Conservation (phyloP, 2,113 vertebrate species). For the Hippocampus barbouri region DNA sequence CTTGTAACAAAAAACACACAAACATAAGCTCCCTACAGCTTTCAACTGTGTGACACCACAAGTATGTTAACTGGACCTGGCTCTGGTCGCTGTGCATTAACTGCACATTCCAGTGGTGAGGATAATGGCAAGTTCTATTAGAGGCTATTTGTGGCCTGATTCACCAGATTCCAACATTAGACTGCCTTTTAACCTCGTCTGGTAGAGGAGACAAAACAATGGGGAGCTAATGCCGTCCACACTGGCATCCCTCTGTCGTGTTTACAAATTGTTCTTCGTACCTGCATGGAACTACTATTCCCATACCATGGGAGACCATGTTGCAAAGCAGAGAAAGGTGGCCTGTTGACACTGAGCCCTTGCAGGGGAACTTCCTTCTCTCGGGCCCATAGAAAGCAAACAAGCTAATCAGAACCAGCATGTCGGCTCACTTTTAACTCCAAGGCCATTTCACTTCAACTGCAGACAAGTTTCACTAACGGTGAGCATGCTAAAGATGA, state of each 20-base stretch:
- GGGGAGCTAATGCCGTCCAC: constrained; percentile 17
- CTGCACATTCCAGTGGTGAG: constrained; percentile 63
- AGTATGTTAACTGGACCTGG: constrained; percentile 66
- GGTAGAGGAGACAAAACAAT: constrained; percentile 17
- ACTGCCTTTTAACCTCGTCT: constrained; percentile 39
- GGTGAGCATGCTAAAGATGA: constrained; percentile 10
- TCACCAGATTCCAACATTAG: constrained; percentile 62
- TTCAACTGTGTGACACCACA: constrained; percentile 56
- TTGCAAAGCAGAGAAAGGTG: constrained; percentile 30
- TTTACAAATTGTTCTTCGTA: constrained; percentile 3
- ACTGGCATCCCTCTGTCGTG: constrained; percentile 35
- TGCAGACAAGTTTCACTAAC: constrained; percentile 33
- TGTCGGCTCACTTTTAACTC: constrained; percentile 51
- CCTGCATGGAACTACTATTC: background rate
- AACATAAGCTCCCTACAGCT: constrained; percentile 43
- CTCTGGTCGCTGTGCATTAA: constrained; percentile 61
- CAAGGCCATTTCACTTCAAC: constrained; percentile 28
- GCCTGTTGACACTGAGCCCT: constrained; percentile 55
- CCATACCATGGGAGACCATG: constrained; percentile 21
- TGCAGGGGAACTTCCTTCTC: constrained; percentile 68
- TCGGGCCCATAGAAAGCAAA: constrained; percentile 67
- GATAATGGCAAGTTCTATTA: constrained; percentile 65
- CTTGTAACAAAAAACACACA: constrained; percentile 46
- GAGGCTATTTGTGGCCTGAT: constrained; percentile 62
- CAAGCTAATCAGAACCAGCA: constrained; percentile 71